These are phyloP conservation scores for Lepidurus apus DNA, from an alignment of 1,140 invertebrate genomes.

Conservation along the genomic window DNA sequence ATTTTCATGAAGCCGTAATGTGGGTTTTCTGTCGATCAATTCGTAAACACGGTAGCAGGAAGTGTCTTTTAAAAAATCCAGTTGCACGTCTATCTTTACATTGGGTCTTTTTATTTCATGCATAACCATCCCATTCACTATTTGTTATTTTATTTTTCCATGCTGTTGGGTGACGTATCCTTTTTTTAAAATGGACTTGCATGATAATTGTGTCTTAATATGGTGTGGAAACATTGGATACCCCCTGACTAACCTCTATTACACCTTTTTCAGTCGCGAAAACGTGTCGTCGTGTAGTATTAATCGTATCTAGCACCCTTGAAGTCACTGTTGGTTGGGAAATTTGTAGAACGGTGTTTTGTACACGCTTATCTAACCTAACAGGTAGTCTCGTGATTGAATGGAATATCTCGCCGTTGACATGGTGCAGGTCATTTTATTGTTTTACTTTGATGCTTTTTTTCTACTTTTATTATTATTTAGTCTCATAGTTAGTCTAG, in stretches of 20 bases:
- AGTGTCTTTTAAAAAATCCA: not conserved
- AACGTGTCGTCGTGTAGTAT: not conserved
- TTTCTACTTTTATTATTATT: too few relatives aligned
- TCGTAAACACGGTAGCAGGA: not conserved
- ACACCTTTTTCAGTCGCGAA: not conserved
- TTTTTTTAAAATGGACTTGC: not conserved
- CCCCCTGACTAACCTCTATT: not conserved
- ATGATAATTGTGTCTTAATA: not conserved
- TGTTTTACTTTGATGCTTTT: too few relatives aligned
- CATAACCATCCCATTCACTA: conserved; percentile 10
- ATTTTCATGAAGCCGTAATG: not conserved
- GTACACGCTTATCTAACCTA: not conserved
- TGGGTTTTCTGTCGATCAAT: not conserved
- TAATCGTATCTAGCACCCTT: not conserved
- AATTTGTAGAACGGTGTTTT: not conserved
- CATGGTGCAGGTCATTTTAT: too few relatives aligned
- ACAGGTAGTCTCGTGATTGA: too few relatives aligned
- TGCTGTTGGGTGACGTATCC: not conserved
- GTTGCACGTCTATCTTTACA: not conserved
- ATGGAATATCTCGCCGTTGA: too few relatives aligned
- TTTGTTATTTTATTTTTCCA: not conserved
- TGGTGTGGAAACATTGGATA: conserved; percentile 6
- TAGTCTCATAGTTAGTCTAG: too few relatives aligned
- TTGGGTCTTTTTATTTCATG: not conserved
- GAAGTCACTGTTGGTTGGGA: not conserved